These are phyloP conservation scores for Pipistrellus kuhlii DNA, from an alignment of 2,797 vertebrate species.

Conservation along the genomic window DNA sequence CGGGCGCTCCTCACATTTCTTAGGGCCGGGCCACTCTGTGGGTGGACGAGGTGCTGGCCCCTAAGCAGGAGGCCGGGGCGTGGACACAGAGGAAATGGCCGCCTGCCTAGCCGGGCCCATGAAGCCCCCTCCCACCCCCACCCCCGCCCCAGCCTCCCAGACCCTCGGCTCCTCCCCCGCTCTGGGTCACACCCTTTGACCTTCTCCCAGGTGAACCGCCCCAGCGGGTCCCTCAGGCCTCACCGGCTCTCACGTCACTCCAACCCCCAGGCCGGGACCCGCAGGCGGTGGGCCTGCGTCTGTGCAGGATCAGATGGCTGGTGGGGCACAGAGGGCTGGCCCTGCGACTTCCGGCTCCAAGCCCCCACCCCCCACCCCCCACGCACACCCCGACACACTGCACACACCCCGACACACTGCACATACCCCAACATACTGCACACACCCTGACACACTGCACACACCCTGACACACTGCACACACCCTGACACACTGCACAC, in stretches of 20 bases:
- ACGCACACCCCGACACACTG: fast-evolving
- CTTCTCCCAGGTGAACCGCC: background rate
- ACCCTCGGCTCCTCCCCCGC: background rate
- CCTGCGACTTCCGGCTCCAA: background rate
- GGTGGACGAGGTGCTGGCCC: background rate
- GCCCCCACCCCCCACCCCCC: background rate
- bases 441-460: background rate
- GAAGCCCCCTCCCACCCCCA: background rate
- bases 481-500: too few species aligned
- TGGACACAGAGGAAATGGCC: background rate
- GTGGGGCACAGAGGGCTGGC: background rate
- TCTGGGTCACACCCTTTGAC: background rate
- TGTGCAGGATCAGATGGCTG: background rate
- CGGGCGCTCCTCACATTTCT: background rate
- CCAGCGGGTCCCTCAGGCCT: background rate
- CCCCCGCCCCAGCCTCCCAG: fast-evolving
- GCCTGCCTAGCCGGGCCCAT: background rate
- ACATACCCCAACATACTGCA: too few species aligned
- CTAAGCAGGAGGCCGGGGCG: background rate
- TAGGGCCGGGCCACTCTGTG: background rate
- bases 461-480: too few species aligned
- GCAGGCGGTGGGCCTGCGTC: background rate
- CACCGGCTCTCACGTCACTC: fast-evolving
- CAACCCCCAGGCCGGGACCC: fast-evolving
- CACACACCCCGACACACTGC: background rate